Evolutionary conservation across 92 coral and sea anemone species (phyloP).

Genomic region (Porites divaricata): DNA sequence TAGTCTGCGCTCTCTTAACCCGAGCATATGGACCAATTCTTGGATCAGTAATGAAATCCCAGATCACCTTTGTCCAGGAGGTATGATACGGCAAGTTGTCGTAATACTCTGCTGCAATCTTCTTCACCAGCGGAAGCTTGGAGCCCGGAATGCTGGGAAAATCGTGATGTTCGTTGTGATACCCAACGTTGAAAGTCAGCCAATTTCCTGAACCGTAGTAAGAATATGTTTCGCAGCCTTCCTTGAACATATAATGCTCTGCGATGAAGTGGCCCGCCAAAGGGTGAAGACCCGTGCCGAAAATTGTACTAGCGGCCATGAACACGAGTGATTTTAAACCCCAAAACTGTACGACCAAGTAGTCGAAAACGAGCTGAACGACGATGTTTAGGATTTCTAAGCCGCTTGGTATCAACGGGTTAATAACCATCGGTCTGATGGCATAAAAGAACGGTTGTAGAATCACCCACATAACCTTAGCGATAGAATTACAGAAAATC

Average conservation of each 20-base stretch:
- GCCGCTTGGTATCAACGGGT: conserved; percentile 52
- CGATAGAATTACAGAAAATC: conserved; percentile 54
- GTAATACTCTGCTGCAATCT: conserved; percentile 73
- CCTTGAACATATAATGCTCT: conserved; percentile 76
- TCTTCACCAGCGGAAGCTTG: conserved; percentile 61
- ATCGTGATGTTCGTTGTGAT: conserved; percentile 85
- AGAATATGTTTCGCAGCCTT: conserved; percentile 75
- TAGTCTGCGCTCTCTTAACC: conserved; percentile 42
- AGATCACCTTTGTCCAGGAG: conserved; percentile 68
- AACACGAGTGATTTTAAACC: conserved; percentile 64
- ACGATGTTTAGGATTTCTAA: conserved; percentile 63
- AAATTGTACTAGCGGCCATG: conserved; percentile 51
- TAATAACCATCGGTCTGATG: conserved; percentile 55
- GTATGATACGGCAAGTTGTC: conserved; percentile 66
- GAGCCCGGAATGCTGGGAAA: conserved; percentile 76
- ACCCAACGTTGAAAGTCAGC: conserved; percentile 77
- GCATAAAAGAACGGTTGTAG: conserved; percentile 60
- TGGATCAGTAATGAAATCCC: conserved; percentile 74
- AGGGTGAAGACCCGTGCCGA: conserved; percentile 76
- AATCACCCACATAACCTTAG: conserved; percentile 62
- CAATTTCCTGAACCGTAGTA: conserved; percentile 77
- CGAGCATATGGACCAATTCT: conserved; percentile 71
- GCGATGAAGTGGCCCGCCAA: conserved; percentile 76
- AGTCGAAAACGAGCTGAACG: conserved; percentile 48
- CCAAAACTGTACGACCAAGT: conserved; percentile 42